These are phyloP conservation scores for Aix galericulata DNA, from an alignment of 2,113 vertebrate genomes.

Conservation along the genomic window DNA sequence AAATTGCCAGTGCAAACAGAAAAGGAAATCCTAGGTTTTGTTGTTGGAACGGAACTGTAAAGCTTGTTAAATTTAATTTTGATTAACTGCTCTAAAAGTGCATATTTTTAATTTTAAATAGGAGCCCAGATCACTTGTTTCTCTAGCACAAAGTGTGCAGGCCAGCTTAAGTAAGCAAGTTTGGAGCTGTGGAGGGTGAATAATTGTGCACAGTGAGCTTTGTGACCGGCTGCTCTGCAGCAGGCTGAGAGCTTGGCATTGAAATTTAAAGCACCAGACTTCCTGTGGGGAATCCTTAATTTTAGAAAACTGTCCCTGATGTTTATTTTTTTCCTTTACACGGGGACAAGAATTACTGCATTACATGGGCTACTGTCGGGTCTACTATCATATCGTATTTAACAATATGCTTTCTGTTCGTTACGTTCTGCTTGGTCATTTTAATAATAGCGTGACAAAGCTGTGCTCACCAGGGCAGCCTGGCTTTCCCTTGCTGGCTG, in stretches of 20 bases:
- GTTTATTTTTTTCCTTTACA: background rate
- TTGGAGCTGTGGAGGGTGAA: background rate
- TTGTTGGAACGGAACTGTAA: background rate
- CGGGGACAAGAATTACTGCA: background rate
- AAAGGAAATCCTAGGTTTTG: background rate
- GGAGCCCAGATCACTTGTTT: background rate
- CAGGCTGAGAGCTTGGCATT: background rate
- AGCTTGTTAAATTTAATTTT: slow-evolving; percentile 24
- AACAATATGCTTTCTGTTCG: background rate
- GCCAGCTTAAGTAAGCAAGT: slow-evolving; percentile 15
- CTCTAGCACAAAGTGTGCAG: background rate
- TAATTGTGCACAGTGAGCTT: background rate
- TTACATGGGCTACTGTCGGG: background rate
- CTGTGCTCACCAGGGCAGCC: background rate
- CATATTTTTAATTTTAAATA: slow-evolving; percentile 41
- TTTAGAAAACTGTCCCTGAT: background rate
- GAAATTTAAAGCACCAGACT: background rate
- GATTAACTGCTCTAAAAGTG: slow-evolving; percentile 10
- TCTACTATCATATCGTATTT: background rate
- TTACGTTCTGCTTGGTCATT: background rate
- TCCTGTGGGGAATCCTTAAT: background rate
- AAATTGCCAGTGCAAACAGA: background rate
- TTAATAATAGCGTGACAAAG: background rate
- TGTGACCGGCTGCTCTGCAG: background rate
- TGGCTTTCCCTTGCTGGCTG: background rate